Evolutionary conservation across 37 sponge, comb jelly and placozoan genomes (phyloP), one percentile per base, ranked within the genome.

Genomic region (Agelas oroides): DNA sequence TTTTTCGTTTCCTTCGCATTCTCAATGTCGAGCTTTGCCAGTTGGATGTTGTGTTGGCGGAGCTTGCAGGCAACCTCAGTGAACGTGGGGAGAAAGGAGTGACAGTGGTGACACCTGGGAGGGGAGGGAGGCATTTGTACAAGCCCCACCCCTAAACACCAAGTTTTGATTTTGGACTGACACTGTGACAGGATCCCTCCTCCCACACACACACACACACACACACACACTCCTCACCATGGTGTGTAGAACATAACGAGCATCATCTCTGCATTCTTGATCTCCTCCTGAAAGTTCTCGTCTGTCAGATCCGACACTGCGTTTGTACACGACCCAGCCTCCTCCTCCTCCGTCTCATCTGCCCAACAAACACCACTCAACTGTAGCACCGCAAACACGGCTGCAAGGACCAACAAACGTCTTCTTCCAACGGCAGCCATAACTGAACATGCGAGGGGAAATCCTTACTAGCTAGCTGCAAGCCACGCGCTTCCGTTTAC

Each of bases 191-290:
- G 62, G n/a, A n/a, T n/a, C n/a, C n/a, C n/a, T n/a, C n/a, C n/a
- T n/a, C n/a, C n/a, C n/a, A n/a, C n/a, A n/a, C n/a, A n/a, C n/a
- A n/a, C 33, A 67, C 30, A 33, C 19, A 46, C 24, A 11, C 28
- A 11, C 17, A 33, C 2, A 15, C 18, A 8, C n/a, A 37, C 17
- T 32, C 32, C 88, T 82, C 27, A 92, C 93, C 93, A 92, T 23
- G 84, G 84, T 5, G 89, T 77, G 75, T 88, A 87, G 69, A 92
- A 92, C 39, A 64, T 80, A 1, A 88, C 89, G 28, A 88, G 58
- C 30, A 83, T 78, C 54, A 92, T 63, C 16, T 92, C 89, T 20
- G 53, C 76, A 23, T 59, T 59, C 59, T 82, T 83, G 18, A 92
- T 68, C 38, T 57, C 64, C 15, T 79, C 75, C 11, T 78, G 75